Evolutionary conservation across 2,113 vertebrate species (phyloP), one percentile per base, ranked within the genome.

Genomic region (Thomomys bottae): DNA sequence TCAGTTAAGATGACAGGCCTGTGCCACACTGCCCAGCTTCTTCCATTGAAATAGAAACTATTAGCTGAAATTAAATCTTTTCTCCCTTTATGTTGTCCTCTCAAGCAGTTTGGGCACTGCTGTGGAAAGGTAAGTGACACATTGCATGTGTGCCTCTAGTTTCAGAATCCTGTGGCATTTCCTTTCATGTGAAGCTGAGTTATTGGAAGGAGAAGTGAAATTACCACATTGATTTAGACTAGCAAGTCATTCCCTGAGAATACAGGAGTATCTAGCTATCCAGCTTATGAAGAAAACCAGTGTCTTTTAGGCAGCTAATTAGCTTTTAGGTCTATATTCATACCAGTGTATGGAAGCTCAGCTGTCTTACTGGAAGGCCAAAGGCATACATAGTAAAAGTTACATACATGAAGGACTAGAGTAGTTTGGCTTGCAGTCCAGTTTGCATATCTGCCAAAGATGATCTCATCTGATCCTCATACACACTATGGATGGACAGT

Each of bases 141-240:
- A 18, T n/a, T n/a, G n/a, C 49, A 54, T 17, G 49, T 81, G 36
- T 28, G 73, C 40, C 8, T 57, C n/a, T 21, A 83, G 78, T 54
- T 83, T 87, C 71, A 87, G 66, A 81, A 59, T 71, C 57, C 34
- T 87, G 40, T 64, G 26, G 61, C 8, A 82, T 72, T 90, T 14
- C 15, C 77, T 89, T 89, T 81, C 24, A 64, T 14, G 38, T 70
- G 76, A 70, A 84, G 70, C 75, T 84, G 15, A 34, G 61, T 78
- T 34, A 79, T 2, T 83, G 88, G 63, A 63, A 92, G 80, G 7
- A 17, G 40, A n/a, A 49, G 36, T 70, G 28, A 24, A 85, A 92
- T 85, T 85, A 80, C 49, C 26, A 42, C 17, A 8, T 8, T 72
- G 7, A 70, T 54, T 80, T 84, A 87, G 24, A 78, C 42, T 78